Conservation (phyloP, 2,113 vertebrate species). For the Pyxicephalus adspersus region DNA sequence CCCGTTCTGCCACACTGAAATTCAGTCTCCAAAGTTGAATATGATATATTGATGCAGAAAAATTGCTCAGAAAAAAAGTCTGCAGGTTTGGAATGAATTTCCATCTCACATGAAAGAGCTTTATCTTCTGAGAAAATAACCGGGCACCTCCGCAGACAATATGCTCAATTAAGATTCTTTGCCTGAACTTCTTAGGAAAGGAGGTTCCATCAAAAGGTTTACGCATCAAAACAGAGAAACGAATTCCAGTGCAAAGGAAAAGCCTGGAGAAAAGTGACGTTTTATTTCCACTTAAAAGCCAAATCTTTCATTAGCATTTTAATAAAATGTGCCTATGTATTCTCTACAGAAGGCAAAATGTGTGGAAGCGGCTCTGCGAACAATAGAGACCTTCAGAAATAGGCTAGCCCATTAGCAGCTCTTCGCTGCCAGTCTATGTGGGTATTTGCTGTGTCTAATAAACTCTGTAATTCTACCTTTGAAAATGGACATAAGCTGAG, state of each 20-base stretch:
- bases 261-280: constrained; percentile 35
- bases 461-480: not conserved
- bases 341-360: constrained; percentile 31
- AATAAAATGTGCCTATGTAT: constrained; percentile 47
- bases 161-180: constrained; percentile 34
- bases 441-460: constrained; percentile 9
- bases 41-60: not conserved
- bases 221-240: constrained; percentile 45
- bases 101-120: constrained; percentile 38
- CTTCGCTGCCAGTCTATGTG: not conserved
- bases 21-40: not conserved
- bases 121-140: constrained; percentile 32
- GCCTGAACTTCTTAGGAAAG: not conserved
- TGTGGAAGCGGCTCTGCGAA: constrained; percentile 25
- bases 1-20: not conserved
- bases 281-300: constrained; percentile 57
- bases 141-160: constrained; percentile 47
- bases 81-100: constrained; percentile 40
- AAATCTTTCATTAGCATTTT: constrained; percentile 57
- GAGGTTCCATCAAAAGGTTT: constrained; percentile 40
- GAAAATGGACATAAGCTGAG: not conserved
- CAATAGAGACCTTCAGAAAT: constrained; percentile 13
- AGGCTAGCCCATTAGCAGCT: constrained; percentile 24
- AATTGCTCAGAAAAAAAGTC: not conserved
- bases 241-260: constrained; percentile 14